Percentiles rank a stretch among this genome's conserved stretches.
phyloP scores from a whole-genome alignment of 2,888 invertebrate genomes.

The Icerya purchasi region DNA sequence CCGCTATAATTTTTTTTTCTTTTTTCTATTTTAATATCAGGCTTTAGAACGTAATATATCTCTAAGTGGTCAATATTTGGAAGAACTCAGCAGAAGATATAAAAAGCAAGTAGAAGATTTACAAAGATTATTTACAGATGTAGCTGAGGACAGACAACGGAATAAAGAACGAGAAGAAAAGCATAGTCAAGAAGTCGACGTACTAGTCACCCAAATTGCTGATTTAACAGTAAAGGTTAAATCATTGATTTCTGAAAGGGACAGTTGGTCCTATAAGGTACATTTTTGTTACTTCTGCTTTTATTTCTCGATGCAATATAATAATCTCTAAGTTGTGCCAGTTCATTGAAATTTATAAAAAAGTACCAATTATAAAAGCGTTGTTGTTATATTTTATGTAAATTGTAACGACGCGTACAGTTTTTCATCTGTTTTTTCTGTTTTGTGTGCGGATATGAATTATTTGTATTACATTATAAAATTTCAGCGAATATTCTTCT shows the following conservation, averaged over 20 bases:
- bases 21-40: no score
- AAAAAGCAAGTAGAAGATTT: constrained; percentile 92
- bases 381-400: no score
- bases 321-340: no score
- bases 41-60: constrained; percentile 92
- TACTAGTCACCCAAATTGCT: constrained; percentile 40
- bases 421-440: not conserved
- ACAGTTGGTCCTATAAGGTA: constrained; percentile 37
- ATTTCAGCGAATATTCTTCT: no score
- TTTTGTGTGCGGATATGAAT: not conserved
- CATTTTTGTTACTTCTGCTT: constrained; percentile 5
- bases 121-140: constrained; percentile 62
- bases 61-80: constrained; percentile 83
- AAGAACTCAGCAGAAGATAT: constrained; percentile 83
- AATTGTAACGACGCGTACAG: no score
- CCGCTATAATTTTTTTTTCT: no score
- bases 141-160: constrained; percentile 44
- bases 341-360: no score
- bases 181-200: constrained; percentile 53
- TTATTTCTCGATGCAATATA: not conserved
- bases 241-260: constrained; percentile 36
- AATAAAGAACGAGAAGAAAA: constrained; percentile 53
- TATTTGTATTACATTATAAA: no score
- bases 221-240: constrained; percentile 33
- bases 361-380: no score